These are phyloP conservation scores for Oplegnathus fasciatus DNA, from an alignment of 2,113 vertebrate genomes.

Conservation along the genomic window DNA sequence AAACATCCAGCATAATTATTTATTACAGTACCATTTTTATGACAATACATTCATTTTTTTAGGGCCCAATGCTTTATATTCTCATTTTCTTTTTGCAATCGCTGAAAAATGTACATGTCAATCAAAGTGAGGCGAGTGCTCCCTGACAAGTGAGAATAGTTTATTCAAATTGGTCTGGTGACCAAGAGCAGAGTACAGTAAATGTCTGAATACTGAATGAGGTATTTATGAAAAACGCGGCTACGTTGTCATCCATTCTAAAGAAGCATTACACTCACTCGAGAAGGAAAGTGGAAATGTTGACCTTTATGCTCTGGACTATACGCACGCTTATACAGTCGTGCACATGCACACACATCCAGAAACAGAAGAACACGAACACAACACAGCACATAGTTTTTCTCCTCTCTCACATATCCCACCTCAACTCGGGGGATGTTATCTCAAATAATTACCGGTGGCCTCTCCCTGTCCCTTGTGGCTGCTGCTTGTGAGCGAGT, in stretches of 20 bases:
- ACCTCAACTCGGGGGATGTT: slow-evolving; percentile 90
- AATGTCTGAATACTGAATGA: slow-evolving; percentile 93
- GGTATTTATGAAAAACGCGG: slow-evolving; percentile 87
- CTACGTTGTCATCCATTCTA: slow-evolving; percentile 90
- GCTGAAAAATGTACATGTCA: slow-evolving; percentile 83
- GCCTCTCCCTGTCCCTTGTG: slow-evolving; percentile 94
- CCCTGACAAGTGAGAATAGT: slow-evolving; percentile 90
- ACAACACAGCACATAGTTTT: slow-evolving; percentile 69
- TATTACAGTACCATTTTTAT: slow-evolving; percentile 15
- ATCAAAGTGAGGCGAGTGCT: slow-evolving; percentile 89
- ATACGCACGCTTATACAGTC: slow-evolving; percentile 41
- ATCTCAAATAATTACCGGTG: slow-evolving; percentile 98
- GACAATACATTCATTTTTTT: neutral
- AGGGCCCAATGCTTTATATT: slow-evolving; percentile 32
- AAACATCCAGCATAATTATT: neutral
- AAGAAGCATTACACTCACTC: slow-evolving; percentile 90
- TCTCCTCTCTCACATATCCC: slow-evolving; percentile 84
- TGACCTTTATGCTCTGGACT: slow-evolving; percentile 93
- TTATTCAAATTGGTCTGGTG: slow-evolving; percentile 88
- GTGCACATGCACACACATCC: slow-evolving; percentile 51
- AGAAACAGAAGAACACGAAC: slow-evolving; percentile 41
- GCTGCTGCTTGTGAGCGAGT: slow-evolving; percentile 87
- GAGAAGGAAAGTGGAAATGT: slow-evolving; percentile 90
- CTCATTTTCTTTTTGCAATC: slow-evolving; percentile 60
- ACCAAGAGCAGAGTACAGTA: slow-evolving; percentile 84